Evolutionary conservation across 2,113 vertebrate species (phyloP), one percentile per base, ranked within the genome.

Genomic region (Takifugu flavidus): DNA sequence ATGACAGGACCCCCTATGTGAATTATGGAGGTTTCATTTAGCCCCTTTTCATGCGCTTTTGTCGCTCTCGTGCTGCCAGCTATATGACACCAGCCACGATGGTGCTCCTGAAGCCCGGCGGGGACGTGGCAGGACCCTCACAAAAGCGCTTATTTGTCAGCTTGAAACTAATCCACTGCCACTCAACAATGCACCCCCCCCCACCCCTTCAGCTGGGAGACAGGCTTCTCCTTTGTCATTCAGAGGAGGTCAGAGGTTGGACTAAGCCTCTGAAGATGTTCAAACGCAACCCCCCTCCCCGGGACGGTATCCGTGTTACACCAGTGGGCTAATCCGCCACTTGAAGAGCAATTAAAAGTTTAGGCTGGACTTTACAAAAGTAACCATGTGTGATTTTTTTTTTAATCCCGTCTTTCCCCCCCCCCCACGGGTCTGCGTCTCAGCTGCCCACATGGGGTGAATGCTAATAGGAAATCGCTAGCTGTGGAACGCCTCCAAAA

Each of bases 271-370:
- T 86, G 79, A 84, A 84, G 82, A 74, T 75, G 65, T 80, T 86
- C 80, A 86, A 83, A 82, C 50, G 60, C 74, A 10, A 10, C 34
- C 34, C 34, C 56, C 66, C 78, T 85, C 80, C 63, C 60, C 66
- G 80, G 85, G 87, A 86, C 80, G 77, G 75, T 87, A 85, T 90
- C 82, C 85, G 78, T 84, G 80, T 87, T 84, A 79, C 80, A 81
- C 81, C 82, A 81, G 69, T 74, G 74, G 79, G 80, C 84, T 91
- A 90, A 92, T 91, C 87, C 82, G n/a, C 72, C 77, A 83, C 87
- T 89, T 88, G 78, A 90, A 91, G 82, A 88, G 88, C 86, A 91
- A 91, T 90, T 90, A 89, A 90, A 90, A 90, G 84, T 90, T 90
- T 86, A 86, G 87, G 71, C 75, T 66, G 81, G 87, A 85, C 87